Conservation (phyloP, 2,797 vertebrate species). For the Thalassophryne amazonica region DNA sequence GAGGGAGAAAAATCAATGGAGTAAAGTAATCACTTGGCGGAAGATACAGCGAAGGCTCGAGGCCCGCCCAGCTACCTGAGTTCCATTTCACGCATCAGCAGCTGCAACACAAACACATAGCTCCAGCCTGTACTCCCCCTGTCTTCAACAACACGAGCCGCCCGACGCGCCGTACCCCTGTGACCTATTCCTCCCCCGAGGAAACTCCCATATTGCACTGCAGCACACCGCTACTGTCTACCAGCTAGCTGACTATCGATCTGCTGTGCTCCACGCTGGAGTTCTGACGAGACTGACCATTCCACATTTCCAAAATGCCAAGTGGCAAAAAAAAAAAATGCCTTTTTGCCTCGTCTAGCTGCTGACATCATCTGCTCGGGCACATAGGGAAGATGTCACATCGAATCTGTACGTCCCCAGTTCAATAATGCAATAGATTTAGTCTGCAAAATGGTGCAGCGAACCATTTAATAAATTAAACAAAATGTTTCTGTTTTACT, state of each 20-base stretch:
- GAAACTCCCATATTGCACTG: conserved; percentile 73
- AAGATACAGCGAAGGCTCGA: conserved; percentile 74
- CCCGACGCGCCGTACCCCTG: conserved; percentile 40
- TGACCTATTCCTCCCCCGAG: conserved; percentile 70
- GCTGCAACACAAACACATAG: conserved; percentile 76
- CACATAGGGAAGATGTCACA: conserved; percentile 12
- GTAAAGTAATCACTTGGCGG: conserved; percentile 79
- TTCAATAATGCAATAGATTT: conserved; percentile 36
- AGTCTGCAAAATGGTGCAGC: conserved; percentile 18
- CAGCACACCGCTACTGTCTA: conserved; percentile 50
- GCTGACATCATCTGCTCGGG: conserved; percentile 46
- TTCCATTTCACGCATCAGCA: conserved; percentile 82
- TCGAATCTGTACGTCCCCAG: not conserved
- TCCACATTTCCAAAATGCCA: conserved; percentile 57
- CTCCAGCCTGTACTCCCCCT: conserved; percentile 58
- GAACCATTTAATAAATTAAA: conserved; percentile 39
- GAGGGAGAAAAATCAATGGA: conserved; percentile 77
- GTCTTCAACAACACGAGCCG: conserved; percentile 71
- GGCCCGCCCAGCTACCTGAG: conserved; percentile 76
- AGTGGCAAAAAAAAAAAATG: conserved; percentile 19
- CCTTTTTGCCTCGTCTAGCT: conserved; percentile 13
- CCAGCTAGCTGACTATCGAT: conserved; percentile 64
- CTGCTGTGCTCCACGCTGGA: conserved; percentile 39
- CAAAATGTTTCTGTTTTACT: conserved; percentile 23
- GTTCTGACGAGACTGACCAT: conserved; percentile 26